Percentiles rank a stretch among this genome's conserved stretches.
Evolutionary conservation across 2,113 vertebrate genomes (phyloP).

Genomic region (Notarius lentiginosus): DNA sequence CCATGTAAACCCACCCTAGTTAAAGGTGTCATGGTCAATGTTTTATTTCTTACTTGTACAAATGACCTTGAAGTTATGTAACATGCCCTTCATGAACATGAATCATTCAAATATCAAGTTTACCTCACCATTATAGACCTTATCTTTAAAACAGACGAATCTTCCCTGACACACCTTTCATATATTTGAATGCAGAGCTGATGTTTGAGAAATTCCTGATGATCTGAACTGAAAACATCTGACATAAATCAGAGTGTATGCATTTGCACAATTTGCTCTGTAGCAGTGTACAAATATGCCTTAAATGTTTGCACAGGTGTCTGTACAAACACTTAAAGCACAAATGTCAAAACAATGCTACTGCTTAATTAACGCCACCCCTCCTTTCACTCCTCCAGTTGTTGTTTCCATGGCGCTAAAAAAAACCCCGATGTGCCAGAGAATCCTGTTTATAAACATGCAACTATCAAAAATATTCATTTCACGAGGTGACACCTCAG

Average conservation of each 20-base stretch:
- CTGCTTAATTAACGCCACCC: conserved; percentile 21
- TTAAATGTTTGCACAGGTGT: conserved; percentile 31
- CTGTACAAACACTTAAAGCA: conserved; percentile 22
- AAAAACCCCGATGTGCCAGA: not conserved
- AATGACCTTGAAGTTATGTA: not conserved
- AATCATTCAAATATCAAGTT: not conserved
- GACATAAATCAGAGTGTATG: not conserved
- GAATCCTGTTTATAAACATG: conserved; percentile 16
- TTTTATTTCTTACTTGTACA: not conserved
- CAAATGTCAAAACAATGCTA: conserved; percentile 34
- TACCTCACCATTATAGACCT: not conserved
- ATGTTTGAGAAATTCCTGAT: not conserved
- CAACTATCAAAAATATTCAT: not conserved
- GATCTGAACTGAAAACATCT: not conserved
- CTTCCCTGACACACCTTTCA: not conserved
- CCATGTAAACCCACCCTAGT: not conserved
- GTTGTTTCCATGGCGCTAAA: not conserved
- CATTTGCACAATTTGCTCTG: not conserved
- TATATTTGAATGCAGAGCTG: not conserved
- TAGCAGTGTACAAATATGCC: not conserved
- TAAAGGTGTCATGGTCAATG: not conserved
- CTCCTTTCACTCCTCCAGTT: not conserved
- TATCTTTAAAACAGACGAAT: not conserved
- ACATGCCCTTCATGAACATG: not conserved
- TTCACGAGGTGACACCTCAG: not conserved